Evolutionary conservation across 2,113 vertebrate species (phyloP), one percentile per base, ranked within the genome.

Genomic region (Phaethornis superciliosus): DNA sequence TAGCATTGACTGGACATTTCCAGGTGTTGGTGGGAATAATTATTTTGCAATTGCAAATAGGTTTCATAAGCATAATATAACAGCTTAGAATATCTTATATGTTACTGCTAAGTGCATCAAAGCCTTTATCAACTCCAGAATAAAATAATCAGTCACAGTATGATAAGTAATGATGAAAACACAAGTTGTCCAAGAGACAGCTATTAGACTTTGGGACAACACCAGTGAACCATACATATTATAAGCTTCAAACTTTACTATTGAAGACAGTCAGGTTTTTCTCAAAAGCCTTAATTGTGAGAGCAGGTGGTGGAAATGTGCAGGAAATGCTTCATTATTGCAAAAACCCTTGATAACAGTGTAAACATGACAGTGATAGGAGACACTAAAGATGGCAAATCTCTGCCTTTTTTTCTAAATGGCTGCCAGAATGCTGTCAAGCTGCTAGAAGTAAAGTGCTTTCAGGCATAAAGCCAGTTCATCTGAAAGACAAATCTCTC

Each of bases 391-490:
- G 64, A 52, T 42, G 17, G 44, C 11, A 81, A 90, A 94, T 54
- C 42, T 52, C 51, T 79, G 54, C 4, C 51, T 51, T 75, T 89
- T 89, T 74, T 58, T 67, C 49, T 81, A 71, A 96, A 87, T 49
- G 46, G 19, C 62, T 92, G 54, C 19, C 52, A 60, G 49, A 68
- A 35, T 7, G 15, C 71, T 76, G 62, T 88, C n/a, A 64, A 79
- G 89, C 84, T 90, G 60, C 52, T 69, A 71, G 58, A 89, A 90
- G 37, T 3, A 60, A 95, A 96, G 89, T 89, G 89, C 49, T 90
- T 92, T 89, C 83, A 89, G 62, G 95, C 90, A 42, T 27, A 72
- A 35, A 94, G 84, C 92, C 96, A 94, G 67, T 89, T 87, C 49
- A 87, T 77, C 58, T 76, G 49, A 89, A 90, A 94, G 40, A 33